phyloP scores from a whole-genome alignment of 2,797 vertebrate genomes.

The Rhabdophis nuchalis region DNA sequence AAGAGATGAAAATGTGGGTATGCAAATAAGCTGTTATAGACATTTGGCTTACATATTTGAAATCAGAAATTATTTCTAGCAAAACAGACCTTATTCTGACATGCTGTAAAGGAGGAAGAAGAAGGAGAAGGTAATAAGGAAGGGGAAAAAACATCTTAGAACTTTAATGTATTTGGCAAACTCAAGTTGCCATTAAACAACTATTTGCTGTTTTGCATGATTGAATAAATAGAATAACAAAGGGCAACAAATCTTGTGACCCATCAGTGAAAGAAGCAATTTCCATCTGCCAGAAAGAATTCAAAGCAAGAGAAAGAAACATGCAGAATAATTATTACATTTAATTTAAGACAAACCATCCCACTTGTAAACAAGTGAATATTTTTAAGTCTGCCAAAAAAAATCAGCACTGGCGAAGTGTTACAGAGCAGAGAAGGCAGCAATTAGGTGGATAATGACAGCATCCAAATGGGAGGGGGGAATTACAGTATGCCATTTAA shows the following conservation, averaged over 20 bases:
- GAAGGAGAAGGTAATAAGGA: neutral
- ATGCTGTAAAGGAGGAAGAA: neutral
- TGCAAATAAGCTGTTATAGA: neutral
- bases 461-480: neutral
- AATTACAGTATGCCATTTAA: constrained; percentile 19
- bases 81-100: neutral
- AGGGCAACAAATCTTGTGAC: neutral
- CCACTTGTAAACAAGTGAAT: constrained; percentile 12
- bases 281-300: constrained; percentile 1
- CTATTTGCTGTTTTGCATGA: neutral
- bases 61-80: neutral
- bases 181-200: constrained; percentile 6
- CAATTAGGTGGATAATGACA: constrained; percentile 21
- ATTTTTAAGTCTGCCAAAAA: constrained; percentile 29
- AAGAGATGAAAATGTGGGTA: neutral
- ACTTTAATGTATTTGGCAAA: neutral
- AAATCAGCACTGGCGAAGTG: neutral
- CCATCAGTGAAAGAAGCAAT: constrained; percentile 9
- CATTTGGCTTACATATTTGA: neutral
- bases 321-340: constrained; percentile 10
- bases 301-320: constrained; percentile 4
- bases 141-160: neutral
- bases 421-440: neutral
- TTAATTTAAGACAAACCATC: constrained; percentile 16
- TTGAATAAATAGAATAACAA: constrained; percentile 15